Conservation (phyloP, 2,797 vertebrate species). For the Psittacula derbiana region DNA sequence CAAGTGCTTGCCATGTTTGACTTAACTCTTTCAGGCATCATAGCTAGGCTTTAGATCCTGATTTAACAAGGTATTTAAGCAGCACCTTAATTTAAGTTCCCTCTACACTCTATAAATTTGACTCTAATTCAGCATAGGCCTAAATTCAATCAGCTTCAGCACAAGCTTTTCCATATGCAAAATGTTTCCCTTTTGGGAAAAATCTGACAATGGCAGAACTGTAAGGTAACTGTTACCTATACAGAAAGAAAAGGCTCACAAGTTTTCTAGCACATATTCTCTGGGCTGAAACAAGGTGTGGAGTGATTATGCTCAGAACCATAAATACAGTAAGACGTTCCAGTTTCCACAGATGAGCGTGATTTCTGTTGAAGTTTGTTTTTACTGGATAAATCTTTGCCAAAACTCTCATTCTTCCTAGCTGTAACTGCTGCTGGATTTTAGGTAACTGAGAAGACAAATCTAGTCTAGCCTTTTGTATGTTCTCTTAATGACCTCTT, state of each 20-base stretch:
- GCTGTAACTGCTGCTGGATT: background rate
- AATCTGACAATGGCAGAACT: background rate
- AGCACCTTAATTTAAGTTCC: background rate
- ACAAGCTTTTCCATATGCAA: accelerated
- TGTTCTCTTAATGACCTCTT: background rate
- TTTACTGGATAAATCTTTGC: background rate
- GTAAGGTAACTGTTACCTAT: background rate
- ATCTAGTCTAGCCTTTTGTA: no score
- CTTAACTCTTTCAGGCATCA: background rate
- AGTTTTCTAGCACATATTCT: background rate
- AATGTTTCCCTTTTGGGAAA: background rate
- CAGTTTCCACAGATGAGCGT: background rate
- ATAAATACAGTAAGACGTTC: background rate
- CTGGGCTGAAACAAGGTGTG: background rate
- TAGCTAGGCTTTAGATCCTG: background rate
- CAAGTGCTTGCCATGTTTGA: background rate
- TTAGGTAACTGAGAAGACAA: background rate
- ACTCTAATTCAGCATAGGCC: background rate
- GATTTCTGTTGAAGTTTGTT: background rate
- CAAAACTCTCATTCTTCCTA: background rate
- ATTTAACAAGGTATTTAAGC: background rate
- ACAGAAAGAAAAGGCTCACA: background rate
- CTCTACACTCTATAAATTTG: background rate
- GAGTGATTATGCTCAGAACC: background rate
- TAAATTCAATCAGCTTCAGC: background rate